These are phyloP conservation scores for Anser cygnoides DNA, from an alignment of 2,113 vertebrate species.

Conservation along the genomic window DNA sequence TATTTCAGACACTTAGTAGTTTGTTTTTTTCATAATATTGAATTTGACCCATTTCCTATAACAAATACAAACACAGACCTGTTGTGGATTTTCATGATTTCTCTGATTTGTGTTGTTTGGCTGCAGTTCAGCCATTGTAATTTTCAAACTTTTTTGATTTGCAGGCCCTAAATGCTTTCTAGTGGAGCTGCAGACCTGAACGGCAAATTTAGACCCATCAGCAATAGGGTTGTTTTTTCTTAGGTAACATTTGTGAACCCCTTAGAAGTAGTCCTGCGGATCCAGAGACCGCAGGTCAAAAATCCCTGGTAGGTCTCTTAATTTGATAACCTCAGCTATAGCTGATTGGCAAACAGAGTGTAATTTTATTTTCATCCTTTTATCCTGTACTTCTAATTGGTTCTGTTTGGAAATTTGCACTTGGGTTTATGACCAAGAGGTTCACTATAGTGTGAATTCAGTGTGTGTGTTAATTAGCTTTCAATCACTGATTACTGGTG, in stretches of 20 bases:
- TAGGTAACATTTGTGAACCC: not conserved
- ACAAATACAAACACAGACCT: not conserved
- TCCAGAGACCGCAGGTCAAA: not conserved
- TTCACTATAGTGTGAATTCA: not conserved
- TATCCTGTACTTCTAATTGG: not conserved
- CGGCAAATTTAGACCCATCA: not conserved
- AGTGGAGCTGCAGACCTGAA: not conserved
- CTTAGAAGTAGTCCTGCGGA: not conserved
- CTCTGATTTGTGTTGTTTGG: not conserved
- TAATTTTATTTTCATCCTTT: not conserved
- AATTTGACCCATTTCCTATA: not conserved
- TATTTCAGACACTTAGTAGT: not conserved
- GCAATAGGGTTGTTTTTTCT: not conserved
- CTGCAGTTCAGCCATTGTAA: not conserved
- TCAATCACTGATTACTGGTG: not conserved
- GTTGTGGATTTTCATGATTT: not conserved
- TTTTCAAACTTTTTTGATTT: not conserved
- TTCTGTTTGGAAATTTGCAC: not conserved
- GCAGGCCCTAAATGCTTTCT: not conserved
- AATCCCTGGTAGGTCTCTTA: not conserved
- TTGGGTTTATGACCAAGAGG: not conserved
- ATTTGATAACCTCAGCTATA: not conserved
- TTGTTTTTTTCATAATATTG: not conserved
- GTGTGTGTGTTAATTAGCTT: not conserved
- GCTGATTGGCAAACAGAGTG: not conserved